These are phyloP conservation scores for Ceyx cyanopectus DNA, from an alignment of 2,113 vertebrate species.

Conservation along the genomic window DNA sequence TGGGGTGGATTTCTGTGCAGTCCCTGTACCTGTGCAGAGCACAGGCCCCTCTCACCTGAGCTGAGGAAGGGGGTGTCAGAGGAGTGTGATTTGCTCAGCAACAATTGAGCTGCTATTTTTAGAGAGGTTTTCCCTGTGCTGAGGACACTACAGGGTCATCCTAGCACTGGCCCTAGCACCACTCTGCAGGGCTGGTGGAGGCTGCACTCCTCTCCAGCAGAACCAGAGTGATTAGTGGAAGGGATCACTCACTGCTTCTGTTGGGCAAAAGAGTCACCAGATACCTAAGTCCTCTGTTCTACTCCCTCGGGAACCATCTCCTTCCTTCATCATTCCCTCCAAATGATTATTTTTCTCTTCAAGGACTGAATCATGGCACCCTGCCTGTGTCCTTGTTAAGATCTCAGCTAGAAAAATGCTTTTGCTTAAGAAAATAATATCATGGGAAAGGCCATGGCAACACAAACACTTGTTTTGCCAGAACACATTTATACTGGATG, in stretches of 20 bases:
- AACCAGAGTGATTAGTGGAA: background rate
- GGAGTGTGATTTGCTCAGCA: background rate
- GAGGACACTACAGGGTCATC: background rate
- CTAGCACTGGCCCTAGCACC: background rate
- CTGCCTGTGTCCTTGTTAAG: constrained; percentile 63
- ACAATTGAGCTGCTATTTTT: background rate
- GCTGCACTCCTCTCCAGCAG: background rate
- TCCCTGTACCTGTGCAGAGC: background rate
- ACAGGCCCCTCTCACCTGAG: background rate
- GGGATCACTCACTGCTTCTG: background rate
- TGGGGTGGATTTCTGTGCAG: background rate
- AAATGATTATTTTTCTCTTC: constrained; percentile 46
- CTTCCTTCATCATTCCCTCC: background rate
- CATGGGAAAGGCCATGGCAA: constrained; percentile 70
- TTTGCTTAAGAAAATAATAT: constrained; percentile 78
- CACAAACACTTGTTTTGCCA: constrained; percentile 76
- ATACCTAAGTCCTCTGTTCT: background rate
- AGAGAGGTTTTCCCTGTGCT: background rate
- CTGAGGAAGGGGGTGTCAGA: background rate
- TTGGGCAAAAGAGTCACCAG: background rate
- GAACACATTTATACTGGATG: constrained; percentile 69
- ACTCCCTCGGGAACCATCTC: background rate
- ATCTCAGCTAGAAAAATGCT: constrained; percentile 65
- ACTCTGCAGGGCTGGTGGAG: background rate
- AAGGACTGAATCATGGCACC: constrained; percentile 29